These are phyloP conservation scores for Poecilobothrus nobilitatus DNA, from an alignment of 2,888 invertebrate genomes.

Conservation along the genomic window DNA sequence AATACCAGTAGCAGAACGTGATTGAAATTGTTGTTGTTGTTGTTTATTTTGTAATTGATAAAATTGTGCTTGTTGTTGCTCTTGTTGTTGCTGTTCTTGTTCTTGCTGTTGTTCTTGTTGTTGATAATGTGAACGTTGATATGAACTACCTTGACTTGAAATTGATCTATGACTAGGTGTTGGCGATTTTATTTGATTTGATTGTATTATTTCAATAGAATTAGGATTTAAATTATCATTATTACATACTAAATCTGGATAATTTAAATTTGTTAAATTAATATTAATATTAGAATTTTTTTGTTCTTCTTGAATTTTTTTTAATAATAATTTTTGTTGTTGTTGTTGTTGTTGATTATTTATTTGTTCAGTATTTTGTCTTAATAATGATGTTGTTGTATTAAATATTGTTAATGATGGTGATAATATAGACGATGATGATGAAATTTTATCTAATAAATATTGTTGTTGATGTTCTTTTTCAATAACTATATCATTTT, in stretches of 20 bases:
- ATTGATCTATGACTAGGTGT: conserved; percentile 8
- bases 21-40: neutral
- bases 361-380: no score
- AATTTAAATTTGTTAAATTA: conserved; percentile 16
- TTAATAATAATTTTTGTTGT: conserved; percentile 3
- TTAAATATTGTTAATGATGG: no score
- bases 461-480: conserved; percentile 21
- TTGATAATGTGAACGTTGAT: neutral
- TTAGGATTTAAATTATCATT: neutral
- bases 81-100: neutral
- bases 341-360: neutral
- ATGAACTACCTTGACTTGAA: neutral
- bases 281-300: neutral
- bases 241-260: conserved; percentile 23
- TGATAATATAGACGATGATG: conserved; percentile 20
- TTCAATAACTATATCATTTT: neutral
- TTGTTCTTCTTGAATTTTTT: conserved; percentile 13
- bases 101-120: conserved; percentile 8
- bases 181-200: neutral
- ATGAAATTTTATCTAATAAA: conserved; percentile 19
- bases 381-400: no score
- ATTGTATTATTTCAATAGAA: neutral
- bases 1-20: neutral
- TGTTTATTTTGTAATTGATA: no score
- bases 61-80: neutral